These are phyloP conservation scores for Botrylloides violaceus DNA, from an alignment of 23 tunicate species.

Conservation along the genomic window DNA sequence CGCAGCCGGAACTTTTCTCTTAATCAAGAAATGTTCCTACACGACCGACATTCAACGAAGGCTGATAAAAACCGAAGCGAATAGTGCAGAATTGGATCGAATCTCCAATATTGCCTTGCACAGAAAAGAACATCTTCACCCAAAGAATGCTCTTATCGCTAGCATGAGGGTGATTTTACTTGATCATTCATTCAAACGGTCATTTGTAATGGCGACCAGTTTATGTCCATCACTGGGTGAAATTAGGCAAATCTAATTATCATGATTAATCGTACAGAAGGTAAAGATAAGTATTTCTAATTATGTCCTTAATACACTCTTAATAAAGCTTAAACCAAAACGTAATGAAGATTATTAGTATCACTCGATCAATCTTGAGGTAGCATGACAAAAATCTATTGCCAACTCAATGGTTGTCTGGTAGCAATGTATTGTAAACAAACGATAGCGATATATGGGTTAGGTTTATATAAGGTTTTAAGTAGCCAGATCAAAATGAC, in stretches of 20 bases:
- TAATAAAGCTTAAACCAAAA: not conserved
- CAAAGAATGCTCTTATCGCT: too few relatives aligned
- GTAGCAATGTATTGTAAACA: not conserved
- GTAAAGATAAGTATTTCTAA: not conserved
- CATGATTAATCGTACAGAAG: not conserved
- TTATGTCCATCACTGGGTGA: not conserved
- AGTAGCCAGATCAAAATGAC: too few relatives aligned
- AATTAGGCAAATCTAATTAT: not conserved
- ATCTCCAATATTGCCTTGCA: too few relatives aligned
- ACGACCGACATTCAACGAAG: too few relatives aligned
- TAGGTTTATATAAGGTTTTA: not conserved
- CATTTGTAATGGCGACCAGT: not conserved
- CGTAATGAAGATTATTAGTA: not conserved
- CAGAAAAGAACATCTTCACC: too few relatives aligned
- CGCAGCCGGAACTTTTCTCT: too few relatives aligned
- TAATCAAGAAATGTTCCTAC: too few relatives aligned
- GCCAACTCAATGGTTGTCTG: not conserved
- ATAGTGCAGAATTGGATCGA: too few relatives aligned
- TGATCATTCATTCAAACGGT: too few relatives aligned
- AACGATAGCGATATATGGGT: not conserved
- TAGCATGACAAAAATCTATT: not conserved
- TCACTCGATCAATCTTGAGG: not conserved
- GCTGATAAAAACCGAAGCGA: too few relatives aligned
- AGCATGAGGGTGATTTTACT: too few relatives aligned
- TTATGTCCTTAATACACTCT: not conserved